Percentiles rank a stretch among this genome's conserved stretches.
These are phyloP conservation scores for Platysteira castanea DNA, from an alignment of 2,113 vertebrate genomes.

Conservation along the genomic window DNA sequence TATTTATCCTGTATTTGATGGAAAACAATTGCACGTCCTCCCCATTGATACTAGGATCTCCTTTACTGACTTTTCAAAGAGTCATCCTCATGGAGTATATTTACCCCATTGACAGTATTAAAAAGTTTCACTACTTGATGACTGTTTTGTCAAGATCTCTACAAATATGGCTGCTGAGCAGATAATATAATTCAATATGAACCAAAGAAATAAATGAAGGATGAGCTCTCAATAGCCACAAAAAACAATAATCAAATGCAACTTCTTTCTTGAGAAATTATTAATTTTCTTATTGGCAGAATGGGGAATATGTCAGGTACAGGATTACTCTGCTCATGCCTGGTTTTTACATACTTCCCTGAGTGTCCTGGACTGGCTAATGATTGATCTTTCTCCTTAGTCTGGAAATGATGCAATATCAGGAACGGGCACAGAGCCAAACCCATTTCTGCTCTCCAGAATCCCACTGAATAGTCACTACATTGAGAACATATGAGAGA, in stretches of 20 bases:
- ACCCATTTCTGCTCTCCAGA: background rate
- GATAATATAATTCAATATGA: background rate
- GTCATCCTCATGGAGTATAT: background rate
- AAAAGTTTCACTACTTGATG: background rate
- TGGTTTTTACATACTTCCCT: background rate
- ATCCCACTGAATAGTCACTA: background rate
- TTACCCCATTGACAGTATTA: background rate
- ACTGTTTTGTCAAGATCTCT: background rate
- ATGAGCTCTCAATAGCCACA: background rate
- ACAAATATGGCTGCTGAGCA: background rate
- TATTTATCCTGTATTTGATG: background rate
- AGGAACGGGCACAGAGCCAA: background rate
- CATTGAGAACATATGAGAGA: background rate
- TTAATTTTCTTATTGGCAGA: background rate
- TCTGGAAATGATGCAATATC: background rate
- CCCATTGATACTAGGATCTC: background rate
- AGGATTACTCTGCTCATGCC: background rate
- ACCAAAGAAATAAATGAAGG: background rate
- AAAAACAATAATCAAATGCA: background rate
- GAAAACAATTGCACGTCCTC: background rate
- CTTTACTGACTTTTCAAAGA: background rate
- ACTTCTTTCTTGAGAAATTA: background rate
- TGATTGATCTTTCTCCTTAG: background rate
- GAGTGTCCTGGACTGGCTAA: background rate
- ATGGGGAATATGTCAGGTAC: background rate